Conservation (phyloP, 2,888 invertebrate genomes). For the Drosophila meridiana region DNA sequence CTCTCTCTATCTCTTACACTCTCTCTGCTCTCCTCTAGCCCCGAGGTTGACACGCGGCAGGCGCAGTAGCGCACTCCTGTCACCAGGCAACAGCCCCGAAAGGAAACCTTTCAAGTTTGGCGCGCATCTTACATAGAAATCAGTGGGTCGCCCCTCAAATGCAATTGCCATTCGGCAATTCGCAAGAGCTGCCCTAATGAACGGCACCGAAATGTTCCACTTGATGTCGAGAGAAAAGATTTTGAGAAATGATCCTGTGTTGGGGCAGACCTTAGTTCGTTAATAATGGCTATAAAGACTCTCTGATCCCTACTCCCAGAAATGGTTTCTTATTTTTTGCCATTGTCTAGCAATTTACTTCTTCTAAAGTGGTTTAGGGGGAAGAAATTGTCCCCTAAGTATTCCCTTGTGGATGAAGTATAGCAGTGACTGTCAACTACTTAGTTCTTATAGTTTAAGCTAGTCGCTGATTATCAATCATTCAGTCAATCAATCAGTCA, state of each 20-base stretch:
- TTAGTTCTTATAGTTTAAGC: not conserved
- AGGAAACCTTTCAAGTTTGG: constrained; percentile 61
- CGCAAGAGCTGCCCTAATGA: constrained; percentile 38
- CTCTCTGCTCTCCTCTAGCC: not conserved
- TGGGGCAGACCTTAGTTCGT: not conserved
- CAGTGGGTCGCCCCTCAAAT: constrained; percentile 55
- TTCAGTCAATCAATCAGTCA: not conserved
- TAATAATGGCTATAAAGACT: constrained; percentile 1
- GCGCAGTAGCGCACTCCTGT: constrained; percentile 71
- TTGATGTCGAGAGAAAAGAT: constrained; percentile 14
- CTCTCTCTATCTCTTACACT: no score
- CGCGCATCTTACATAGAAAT: constrained; percentile 57
- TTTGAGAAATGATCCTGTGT: constrained; percentile 17
- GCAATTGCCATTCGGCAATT: constrained; percentile 15
- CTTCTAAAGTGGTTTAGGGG: not conserved
- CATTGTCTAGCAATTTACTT: not conserved
- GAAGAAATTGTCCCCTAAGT: not conserved
- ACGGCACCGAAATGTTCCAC: constrained; percentile 39
- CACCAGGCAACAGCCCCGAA: constrained; percentile 35
- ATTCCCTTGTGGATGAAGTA: not conserved
- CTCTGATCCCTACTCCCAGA: not conserved
- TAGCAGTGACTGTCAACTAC: not conserved
- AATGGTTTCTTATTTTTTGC: not conserved
- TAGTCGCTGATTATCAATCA: not conserved
- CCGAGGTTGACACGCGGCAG: constrained; percentile 64